Evolutionary conservation across 2,888 invertebrate genomes (phyloP), one percentile per base, ranked within the genome.

Genomic region (Cryptophagus acutangulus): DNA sequence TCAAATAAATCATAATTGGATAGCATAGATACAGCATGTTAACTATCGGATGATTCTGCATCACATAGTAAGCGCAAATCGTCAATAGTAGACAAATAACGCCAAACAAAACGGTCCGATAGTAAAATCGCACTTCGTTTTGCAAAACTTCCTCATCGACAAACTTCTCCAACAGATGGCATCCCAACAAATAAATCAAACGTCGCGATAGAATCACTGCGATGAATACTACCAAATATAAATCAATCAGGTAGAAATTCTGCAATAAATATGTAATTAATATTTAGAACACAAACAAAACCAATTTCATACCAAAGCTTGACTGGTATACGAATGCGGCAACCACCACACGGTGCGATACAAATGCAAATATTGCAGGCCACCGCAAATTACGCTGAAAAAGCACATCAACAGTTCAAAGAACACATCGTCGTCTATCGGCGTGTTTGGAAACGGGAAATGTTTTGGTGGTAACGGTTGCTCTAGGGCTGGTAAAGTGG

Each of bases 281-380:
- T 33, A 38, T 34, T 17, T 9, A 18, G 8, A 38, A 36, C n/a
- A 18, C n/a, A n/a, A n/a, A n/a, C n/a, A n/a, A n/a, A n/a, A n/a
- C n/a, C n/a, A n/a, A n/a, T n/a, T 26, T 62, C 77, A 71, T 72
- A 94, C 95, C 80, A 96, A 79, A 43, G 89, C 84, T 62, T 90
- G 87, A 59, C 81, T 82, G 43, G 85, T 87, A 63, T 90, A 84
- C 0, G 94, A 92, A 63, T 95, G 84, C 1, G 94, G 92, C 37
- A 96, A 69, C 97, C 97, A 99, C 94, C 95, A 99, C 9, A 91
- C 87, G 2, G 93, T 94, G 54, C 92, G 81, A 64, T 97, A 97
- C 24, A 97, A 76, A 72, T 97, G 93, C 28, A 97, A 75, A 64
- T 94, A 91, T 71, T 99, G 97, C 40, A 95, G 75, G 38, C 82